Evolutionary conservation across 2,797 vertebrate genomes (phyloP), one percentile per base, ranked within the genome.

Genomic region (Malurus leucopterus): DNA sequence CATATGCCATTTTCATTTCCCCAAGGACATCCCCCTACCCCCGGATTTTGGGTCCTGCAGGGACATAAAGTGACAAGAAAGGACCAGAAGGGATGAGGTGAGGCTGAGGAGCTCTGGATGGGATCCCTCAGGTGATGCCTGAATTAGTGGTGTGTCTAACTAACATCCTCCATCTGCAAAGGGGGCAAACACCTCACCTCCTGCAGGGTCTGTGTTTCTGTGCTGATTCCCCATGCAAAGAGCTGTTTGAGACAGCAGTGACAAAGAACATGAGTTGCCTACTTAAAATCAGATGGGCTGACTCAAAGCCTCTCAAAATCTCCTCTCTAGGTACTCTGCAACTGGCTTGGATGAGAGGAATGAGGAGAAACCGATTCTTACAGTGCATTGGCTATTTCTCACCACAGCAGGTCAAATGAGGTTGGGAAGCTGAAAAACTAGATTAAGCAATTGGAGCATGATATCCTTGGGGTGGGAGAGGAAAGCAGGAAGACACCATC

Each of bases 381-480:
- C 10, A 75, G 38, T 41, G 17, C 40, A 38, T 9, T 82, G 83
- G n/a, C 54, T 8, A 13, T 54, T 89, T 86, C 80, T 94, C 58
- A 68, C 77, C 74, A 47, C 83, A 89, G 64, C 8, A 93, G 73
- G 79, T 95, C 93, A 91, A 88, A 89, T 70, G 68, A 93, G 76
- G 68, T 73, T 67, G 46, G 90, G 89, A 89, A 91, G 71, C 69
- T 79, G 73, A 79, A 91, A 90, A 91, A 92, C 72, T 57, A 62
- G 61, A 77, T 86, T 88, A 93, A 92, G 61, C 77, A 92, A 95
- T 59, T 91, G 85, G 71, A 91, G 85, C 58, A 34, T 86, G 89
- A 76, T 67, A 93, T 36, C 79, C 87, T 84, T 53, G 34, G 41
- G 86, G 82, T 51, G 18, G 63, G 68, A 91, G 49, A 90, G 34